Base-by-base conservation (phyloP, 2,113 vertebrate species). In the Cheirogaleus medius region DNA sequence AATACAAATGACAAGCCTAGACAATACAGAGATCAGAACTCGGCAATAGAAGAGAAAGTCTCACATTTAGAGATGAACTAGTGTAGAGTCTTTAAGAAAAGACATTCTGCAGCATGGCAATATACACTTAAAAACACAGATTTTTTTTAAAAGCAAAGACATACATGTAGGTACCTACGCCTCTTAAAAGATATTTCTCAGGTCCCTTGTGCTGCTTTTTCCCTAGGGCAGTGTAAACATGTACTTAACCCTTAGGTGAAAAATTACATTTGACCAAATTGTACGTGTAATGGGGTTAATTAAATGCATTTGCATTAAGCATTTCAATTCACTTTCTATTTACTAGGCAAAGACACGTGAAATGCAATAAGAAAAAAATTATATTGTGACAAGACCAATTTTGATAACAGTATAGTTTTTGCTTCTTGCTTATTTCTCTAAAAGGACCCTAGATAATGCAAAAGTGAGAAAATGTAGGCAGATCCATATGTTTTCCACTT, bases 321-420 rank as follows among this genome's bases (percentile, higher is more conserved):
- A 78, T 95, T 96, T 86, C 69, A 49, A 80, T 39, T 78, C 68
- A 83, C 47, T 94, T 93, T 86, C 44, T 94, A 32, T 66, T 92
- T 94, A 69, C 56, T 18, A 76, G 60, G 39, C 54, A 96, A 85
- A 92, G 63, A 64, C 29, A 92, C 95, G 23, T 52, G 18, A 95
- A 97, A 94, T 34, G 2, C n/a, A 7, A n/a, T 15, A 60, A 66
- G 54, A 63, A 68, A n/a, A 13, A 73, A 77, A 47, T 3, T 29
- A 5, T 54, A 83, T 27, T 83, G 52, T 21, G 14, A 18, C n/a
- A 89, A 92, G 52, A 58, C 78, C n/a, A 87, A 23, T 94, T 94
- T 86, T 68, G 37, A 87, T 49, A 93, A 73, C 8, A 86, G 12
- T 54, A 1, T 77, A 64, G 6, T 44, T 56, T 88, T 78, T 78